Conservation (phyloP, 2,113 vertebrate genomes). For the Charadrius vociferus region DNA sequence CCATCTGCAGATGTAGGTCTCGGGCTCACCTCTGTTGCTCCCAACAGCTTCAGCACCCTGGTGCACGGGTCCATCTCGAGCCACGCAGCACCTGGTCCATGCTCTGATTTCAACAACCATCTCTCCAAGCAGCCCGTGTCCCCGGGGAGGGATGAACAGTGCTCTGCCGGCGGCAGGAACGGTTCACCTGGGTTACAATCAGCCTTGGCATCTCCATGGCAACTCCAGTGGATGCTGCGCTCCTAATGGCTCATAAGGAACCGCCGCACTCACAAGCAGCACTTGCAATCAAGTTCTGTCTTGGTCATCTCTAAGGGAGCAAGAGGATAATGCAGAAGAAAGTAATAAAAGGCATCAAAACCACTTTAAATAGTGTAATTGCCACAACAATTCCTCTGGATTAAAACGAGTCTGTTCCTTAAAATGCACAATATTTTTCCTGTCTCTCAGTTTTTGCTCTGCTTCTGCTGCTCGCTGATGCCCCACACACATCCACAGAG, state of each 20-base stretch:
- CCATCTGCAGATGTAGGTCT: background rate
- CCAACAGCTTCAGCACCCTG: background rate
- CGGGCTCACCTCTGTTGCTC: rapidly evolving
- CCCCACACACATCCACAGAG: background rate
- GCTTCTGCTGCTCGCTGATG: background rate
- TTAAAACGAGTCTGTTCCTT: background rate
- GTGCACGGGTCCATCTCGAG: background rate
- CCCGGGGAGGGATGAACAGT: background rate
- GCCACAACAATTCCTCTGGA: background rate
- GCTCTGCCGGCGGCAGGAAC: background rate
- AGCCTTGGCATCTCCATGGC: constrained; percentile 67
- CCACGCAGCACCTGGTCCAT: background rate
- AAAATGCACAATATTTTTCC: background rate
- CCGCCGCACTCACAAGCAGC: background rate
- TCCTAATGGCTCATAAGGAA: background rate
- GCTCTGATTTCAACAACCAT: background rate
- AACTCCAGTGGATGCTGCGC: constrained; percentile 47
- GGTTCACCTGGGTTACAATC: background rate
- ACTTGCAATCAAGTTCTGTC: constrained; percentile 11
- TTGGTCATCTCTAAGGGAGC: constrained; percentile 23
- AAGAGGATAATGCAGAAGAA: background rate
- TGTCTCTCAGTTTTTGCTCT: background rate
- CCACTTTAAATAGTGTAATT: background rate
- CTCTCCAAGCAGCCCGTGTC: background rate
- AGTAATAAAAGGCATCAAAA: background rate